These are phyloP conservation scores for Cotesia vestalis DNA, from an alignment of 1,140 invertebrate genomes.

Conservation along the genomic window DNA sequence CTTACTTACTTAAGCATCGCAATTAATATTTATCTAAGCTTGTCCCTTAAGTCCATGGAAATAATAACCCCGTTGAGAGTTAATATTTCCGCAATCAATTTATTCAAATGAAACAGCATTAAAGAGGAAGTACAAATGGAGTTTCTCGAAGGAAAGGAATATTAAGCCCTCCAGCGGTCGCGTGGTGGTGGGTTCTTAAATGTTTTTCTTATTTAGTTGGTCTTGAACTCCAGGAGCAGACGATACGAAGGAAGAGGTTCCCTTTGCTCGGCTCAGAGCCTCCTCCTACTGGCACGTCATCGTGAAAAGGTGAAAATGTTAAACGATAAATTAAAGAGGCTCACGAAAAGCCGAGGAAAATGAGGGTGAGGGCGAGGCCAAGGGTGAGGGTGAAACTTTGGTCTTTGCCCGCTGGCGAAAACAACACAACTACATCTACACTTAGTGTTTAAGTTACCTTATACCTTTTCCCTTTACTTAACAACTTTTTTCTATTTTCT, in stretches of 20 bases:
- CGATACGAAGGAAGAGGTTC: neutral
- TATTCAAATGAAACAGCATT: neutral
- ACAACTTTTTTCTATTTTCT: neutral
- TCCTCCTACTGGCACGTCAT: neutral
- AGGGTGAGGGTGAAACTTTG: conserved; percentile 33
- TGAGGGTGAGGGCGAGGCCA: too few relatives aligned
- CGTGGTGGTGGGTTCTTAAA: conserved; percentile 19
- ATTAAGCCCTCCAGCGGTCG: conserved; percentile 8
- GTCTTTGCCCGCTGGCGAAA: conserved; percentile 32
- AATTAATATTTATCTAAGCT: too few relatives aligned
- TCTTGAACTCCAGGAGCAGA: neutral
- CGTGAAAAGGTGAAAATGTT: conserved; percentile 30
- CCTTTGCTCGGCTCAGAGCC: too few relatives aligned
- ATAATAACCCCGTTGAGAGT: too few relatives aligned
- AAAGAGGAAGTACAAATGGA: conserved; percentile 10
- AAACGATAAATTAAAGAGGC: conserved; percentile 32
- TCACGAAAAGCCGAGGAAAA: neutral
- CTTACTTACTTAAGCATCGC: too few relatives aligned
- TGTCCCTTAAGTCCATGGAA: too few relatives aligned
- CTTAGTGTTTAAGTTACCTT: conserved; percentile 1
- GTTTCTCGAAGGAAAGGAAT: conserved; percentile 6
- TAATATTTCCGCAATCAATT: conserved; percentile 3
- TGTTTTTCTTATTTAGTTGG: neutral
- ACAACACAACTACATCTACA: conserved; percentile 21
- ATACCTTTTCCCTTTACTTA: neutral